Conservation (phyloP, 2,113 vertebrate species). For the Tachysurus vachellii region DNA sequence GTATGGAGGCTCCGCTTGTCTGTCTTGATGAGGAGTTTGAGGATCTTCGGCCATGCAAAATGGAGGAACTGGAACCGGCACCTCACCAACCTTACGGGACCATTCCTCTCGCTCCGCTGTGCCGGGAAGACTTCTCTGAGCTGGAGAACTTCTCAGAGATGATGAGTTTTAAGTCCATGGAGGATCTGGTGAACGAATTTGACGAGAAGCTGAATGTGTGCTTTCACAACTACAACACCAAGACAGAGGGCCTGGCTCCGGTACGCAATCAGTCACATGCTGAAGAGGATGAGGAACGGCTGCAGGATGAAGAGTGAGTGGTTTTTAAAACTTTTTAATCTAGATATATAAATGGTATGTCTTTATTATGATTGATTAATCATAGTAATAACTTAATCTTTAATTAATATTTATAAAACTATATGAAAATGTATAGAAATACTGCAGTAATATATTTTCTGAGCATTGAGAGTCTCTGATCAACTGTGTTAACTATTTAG, state of each 20-base stretch:
- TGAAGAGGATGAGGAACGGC: constrained; percentile 85
- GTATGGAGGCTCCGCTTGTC: constrained; percentile 90
- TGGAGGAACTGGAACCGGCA: constrained; percentile 74
- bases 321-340: background rate
- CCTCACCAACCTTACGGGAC: constrained; percentile 67
- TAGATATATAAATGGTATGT: background rate
- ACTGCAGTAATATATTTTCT: background rate
- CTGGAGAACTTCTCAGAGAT: constrained; percentile 94
- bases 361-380: background rate
- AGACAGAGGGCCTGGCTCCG: constrained; percentile 87
- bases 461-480: background rate
- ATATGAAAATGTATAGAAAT: background rate
- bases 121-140: constrained; percentile 88
- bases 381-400: background rate
- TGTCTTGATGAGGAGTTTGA: constrained; percentile 92
- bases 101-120: constrained; percentile 70
- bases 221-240: constrained; percentile 93
- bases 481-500: background rate
- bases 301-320: constrained; percentile 91
- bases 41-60: constrained; percentile 81
- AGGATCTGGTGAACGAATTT: constrained; percentile 92
- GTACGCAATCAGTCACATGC: constrained; percentile 84
- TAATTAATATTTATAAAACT: background rate
- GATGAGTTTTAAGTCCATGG: constrained; percentile 97
- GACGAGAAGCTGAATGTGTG: constrained; percentile 94